phyloP scores from a whole-genome alignment of 2,888 invertebrate species.

The Apodemia duryi region DNA sequence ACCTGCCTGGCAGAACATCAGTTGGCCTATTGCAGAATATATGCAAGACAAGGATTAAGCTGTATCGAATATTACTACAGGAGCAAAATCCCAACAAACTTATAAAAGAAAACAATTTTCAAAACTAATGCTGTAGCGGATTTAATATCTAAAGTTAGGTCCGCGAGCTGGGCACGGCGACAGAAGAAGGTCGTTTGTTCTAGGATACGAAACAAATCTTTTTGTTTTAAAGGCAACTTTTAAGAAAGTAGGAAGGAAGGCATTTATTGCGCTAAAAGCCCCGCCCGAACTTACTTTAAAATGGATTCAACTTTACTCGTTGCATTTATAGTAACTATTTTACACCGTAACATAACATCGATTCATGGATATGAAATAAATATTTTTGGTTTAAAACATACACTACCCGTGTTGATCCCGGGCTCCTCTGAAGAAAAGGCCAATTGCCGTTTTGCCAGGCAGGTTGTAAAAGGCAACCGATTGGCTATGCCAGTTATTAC shows the following conservation, averaged over 20 bases:
- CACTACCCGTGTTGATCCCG: too few relatives aligned
- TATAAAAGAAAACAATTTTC: slow-evolving; percentile 23
- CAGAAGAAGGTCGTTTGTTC: slow-evolving; percentile 56
- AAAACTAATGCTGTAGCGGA: slow-evolving; percentile 31
- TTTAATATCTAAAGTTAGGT: slow-evolving; percentile 36
- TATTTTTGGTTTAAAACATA: too few relatives aligned
- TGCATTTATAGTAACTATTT: slow-evolving; percentile 59
- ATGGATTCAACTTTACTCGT: slow-evolving; percentile 76
- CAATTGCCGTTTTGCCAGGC: too few relatives aligned
- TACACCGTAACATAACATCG: slow-evolving; percentile 46
- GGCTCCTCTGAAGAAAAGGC: too few relatives aligned
- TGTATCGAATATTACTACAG: background rate
- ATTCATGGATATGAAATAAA: too few relatives aligned
- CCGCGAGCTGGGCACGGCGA: slow-evolving; percentile 27
- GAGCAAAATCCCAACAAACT: background rate
- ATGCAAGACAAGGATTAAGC: too few relatives aligned
- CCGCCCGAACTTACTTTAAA: slow-evolving; percentile 73
- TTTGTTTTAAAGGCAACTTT: slow-evolving; percentile 75
- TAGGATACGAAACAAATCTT: slow-evolving; percentile 68
- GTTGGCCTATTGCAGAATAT: too few relatives aligned
- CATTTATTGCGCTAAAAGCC: slow-evolving; percentile 78
- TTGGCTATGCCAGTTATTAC: too few relatives aligned
- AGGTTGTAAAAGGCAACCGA: too few relatives aligned
- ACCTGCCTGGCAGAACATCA: too few relatives aligned
- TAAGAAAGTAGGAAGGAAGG: slow-evolving; percentile 77